A percentile compares a stretch with the other conserved stretches of the same genome.
These are phyloP conservation scores for Temnothorax curvispinosus DNA, from an alignment of 1,140 invertebrate species.

Conservation along the genomic window DNA sequence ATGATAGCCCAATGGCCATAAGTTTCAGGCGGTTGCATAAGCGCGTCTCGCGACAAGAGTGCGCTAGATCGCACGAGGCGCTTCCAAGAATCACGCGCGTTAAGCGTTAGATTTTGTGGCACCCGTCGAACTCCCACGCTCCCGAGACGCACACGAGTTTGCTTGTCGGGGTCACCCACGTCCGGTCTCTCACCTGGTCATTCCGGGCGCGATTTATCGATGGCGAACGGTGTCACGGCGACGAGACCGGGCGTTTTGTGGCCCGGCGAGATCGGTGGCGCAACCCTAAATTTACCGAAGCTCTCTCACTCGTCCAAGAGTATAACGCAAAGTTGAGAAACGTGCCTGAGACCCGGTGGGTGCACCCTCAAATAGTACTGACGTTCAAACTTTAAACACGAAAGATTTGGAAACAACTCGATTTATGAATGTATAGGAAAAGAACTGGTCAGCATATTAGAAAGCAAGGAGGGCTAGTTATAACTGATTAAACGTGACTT, in stretches of 20 bases:
- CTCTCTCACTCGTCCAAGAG: conserved; percentile 13
- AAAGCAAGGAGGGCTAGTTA: background rate
- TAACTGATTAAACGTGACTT: background rate
- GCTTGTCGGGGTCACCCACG: conserved; percentile 43
- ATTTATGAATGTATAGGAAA: background rate
- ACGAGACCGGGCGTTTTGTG: conserved; percentile 6
- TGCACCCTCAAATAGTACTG: background rate
- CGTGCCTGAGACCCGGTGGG: conserved; percentile 16
- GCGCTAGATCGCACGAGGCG: conserved; percentile 22
- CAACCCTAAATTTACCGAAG: conserved; percentile 56
- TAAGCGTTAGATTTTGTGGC: conserved; percentile 54
- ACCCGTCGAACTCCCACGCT: conserved; percentile 38
- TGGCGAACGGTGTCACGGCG: conserved; percentile 24
- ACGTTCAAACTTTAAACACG: background rate
- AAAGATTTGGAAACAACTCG: background rate
- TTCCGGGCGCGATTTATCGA: conserved; percentile 48
- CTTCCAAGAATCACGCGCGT: conserved; percentile 41
- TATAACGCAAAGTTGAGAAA: conserved; percentile 42
- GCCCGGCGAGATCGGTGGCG: background rate
- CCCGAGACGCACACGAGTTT: background rate
- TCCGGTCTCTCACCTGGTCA: conserved; percentile 21
- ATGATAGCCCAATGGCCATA: conserved; percentile 44
- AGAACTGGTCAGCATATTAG: no score
- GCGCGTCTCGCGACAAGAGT: background rate
- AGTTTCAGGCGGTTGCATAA: conserved; percentile 37